phyloP scores from a whole-genome alignment of 2,113 vertebrate species.

The Lutjanus erythropterus region DNA sequence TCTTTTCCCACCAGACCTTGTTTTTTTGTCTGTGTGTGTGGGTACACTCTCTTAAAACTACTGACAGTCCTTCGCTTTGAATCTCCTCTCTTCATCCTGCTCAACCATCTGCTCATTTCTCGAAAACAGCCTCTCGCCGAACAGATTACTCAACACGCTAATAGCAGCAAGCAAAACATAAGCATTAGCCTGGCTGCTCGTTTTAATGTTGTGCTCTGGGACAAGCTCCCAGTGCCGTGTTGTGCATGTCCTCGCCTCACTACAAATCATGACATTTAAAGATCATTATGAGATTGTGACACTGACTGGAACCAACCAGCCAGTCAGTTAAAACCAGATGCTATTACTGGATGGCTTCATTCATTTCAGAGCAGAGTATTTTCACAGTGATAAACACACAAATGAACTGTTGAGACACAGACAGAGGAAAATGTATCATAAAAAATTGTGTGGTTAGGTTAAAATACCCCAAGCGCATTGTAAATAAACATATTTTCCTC shows the following conservation, averaged over 20 bases:
- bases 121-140: slow-evolving; percentile 35
- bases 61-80: slow-evolving; percentile 49
- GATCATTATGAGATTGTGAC: slow-evolving; percentile 71
- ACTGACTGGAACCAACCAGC: slow-evolving; percentile 53
- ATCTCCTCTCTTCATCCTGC: slow-evolving; percentile 53
- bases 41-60: slow-evolving; percentile 40
- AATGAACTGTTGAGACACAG: slow-evolving; percentile 1
- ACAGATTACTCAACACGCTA: slow-evolving; percentile 60
- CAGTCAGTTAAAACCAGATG: slow-evolving; percentile 51
- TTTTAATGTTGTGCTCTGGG: slow-evolving; percentile 69
- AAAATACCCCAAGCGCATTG: slow-evolving; percentile 12
- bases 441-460: background rate
- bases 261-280: slow-evolving; percentile 73
- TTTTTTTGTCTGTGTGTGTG: slow-evolving; percentile 4
- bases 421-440: background rate
- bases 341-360: slow-evolving; percentile 44
- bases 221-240: slow-evolving; percentile 42
- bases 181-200: slow-evolving; percentile 45
- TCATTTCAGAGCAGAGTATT: slow-evolving; percentile 25
- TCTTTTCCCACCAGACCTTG: slow-evolving; percentile 65
- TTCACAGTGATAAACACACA: slow-evolving; percentile 18
- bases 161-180: slow-evolving; percentile 42
- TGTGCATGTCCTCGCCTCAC: slow-evolving; percentile 33
- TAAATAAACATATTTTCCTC: slow-evolving; percentile 27
- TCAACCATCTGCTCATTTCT: slow-evolving; percentile 58